Percentiles rank a stretch among this genome's conserved stretches.
These are phyloP conservation scores for Hypolimnas misippus DNA, from an alignment of 2,888 invertebrate genomes.

Conservation along the genomic window DNA sequence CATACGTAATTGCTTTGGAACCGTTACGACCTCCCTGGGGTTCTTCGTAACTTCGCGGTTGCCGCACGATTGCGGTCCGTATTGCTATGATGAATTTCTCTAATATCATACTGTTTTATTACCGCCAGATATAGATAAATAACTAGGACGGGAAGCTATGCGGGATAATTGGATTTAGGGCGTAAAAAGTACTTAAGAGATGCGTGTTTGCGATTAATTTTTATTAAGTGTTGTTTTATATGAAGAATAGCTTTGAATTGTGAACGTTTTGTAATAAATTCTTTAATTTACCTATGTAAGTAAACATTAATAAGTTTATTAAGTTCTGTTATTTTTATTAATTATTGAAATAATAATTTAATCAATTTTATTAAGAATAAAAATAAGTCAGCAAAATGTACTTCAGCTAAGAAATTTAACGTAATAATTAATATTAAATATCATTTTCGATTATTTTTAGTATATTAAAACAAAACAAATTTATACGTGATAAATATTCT, in stretches of 20 bases:
- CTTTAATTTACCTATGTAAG: too few relatives aligned
- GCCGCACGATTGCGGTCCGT: conserved; percentile 59
- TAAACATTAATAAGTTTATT: too few relatives aligned
- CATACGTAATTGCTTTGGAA: conserved; percentile 73
- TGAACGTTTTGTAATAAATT: too few relatives aligned
- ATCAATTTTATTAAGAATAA: too few relatives aligned
- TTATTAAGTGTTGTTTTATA: not conserved
- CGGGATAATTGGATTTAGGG: conserved; percentile 35
- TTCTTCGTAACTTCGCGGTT: conserved; percentile 48
- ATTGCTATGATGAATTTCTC: conserved; percentile 48
- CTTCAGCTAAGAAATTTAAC: too few relatives aligned
- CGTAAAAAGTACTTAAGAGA: conserved; percentile 33
- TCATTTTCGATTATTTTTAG: too few relatives aligned
- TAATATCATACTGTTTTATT: conserved; percentile 53
- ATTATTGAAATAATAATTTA: too few relatives aligned
- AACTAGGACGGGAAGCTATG: conserved; percentile 35
- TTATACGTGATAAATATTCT: not conserved
- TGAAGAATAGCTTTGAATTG: too few relatives aligned
- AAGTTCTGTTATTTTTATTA: too few relatives aligned
- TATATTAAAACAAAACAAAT: too few relatives aligned
- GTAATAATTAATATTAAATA: too few relatives aligned
- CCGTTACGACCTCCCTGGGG: conserved; percentile 57
- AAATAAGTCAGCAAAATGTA: too few relatives aligned
- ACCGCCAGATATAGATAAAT: conserved; percentile 47
- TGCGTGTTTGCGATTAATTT: conserved; percentile 30